Evolutionary conservation across 2,113 vertebrate genomes (phyloP).

Genomic region (Pedionomus torquatus): DNA sequence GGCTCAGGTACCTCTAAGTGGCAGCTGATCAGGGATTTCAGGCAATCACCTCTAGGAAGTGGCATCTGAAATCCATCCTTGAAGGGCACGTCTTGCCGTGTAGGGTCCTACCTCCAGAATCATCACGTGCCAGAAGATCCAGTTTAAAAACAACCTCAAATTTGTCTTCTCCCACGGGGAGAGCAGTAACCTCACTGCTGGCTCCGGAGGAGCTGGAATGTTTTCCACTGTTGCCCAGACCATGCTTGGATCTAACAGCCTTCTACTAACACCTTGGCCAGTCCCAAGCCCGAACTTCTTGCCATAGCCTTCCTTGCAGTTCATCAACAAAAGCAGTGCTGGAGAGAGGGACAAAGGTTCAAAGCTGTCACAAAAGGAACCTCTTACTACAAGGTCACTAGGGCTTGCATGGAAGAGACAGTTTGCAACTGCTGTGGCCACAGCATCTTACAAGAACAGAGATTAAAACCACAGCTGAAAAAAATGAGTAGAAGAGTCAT

Average conservation of each 20-base stretch:
- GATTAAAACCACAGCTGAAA: background rate
- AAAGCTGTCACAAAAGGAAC: background rate
- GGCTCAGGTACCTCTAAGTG: background rate
- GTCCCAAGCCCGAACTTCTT: background rate
- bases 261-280: background rate
- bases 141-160: background rate
- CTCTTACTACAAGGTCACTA: background rate
- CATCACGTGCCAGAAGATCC: background rate
- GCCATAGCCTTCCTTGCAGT: rapidly evolving
- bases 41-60: rapidly evolving
- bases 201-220: background rate
- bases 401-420: background rate
- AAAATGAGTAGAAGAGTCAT: background rate
- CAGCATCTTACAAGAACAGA: background rate
- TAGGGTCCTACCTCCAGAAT: background rate
- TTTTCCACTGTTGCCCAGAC: background rate
- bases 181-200: background rate
- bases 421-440: background rate
- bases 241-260: background rate
- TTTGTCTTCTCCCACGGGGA: background rate
- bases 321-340: background rate
- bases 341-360: background rate
- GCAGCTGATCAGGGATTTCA: background rate
- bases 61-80: background rate
- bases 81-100: background rate